Conservation (phyloP, 2,888 invertebrate genomes). For the Platycheirus rosarum region DNA sequence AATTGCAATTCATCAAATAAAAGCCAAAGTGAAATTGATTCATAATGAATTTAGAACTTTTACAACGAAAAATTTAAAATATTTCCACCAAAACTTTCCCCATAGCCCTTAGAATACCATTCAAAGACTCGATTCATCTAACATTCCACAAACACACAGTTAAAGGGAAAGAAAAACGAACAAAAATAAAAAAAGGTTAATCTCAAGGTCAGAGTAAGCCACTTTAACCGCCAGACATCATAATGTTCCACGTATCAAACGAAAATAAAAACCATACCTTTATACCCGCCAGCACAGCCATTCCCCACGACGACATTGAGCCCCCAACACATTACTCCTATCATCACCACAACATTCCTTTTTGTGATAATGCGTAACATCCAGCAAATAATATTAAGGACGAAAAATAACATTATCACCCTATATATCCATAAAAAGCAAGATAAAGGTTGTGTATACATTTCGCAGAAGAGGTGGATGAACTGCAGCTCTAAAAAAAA, state of each 20-base stretch:
- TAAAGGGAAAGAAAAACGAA: background rate
- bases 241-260: constrained; percentile 57
- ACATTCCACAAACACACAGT: background rate
- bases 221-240: constrained; percentile 55
- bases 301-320: background rate
- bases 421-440: constrained; percentile 34
- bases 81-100: background rate
- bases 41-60: too few species aligned
- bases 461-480: constrained; percentile 27
- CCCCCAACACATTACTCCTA: constrained; percentile 1
- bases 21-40: too few species aligned
- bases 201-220: constrained; percentile 58
- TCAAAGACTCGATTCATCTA: background rate
- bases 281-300: background rate
- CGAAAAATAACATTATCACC: constrained; percentile 50
- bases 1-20: too few species aligned
- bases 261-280: constrained; percentile 30
- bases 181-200: constrained; percentile 41
- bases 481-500: constrained; percentile 20
- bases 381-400: constrained; percentile 25
- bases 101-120: background rate
- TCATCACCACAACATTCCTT: constrained; percentile 6
- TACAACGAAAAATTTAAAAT: too few species aligned
- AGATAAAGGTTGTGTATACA: constrained; percentile 33
- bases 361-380: constrained; percentile 43